Percentiles rank a stretch among this genome's conserved stretches.
phyloP scores from a whole-genome alignment of 2,888 invertebrate genomes.

The Atrina japonica region DNA sequence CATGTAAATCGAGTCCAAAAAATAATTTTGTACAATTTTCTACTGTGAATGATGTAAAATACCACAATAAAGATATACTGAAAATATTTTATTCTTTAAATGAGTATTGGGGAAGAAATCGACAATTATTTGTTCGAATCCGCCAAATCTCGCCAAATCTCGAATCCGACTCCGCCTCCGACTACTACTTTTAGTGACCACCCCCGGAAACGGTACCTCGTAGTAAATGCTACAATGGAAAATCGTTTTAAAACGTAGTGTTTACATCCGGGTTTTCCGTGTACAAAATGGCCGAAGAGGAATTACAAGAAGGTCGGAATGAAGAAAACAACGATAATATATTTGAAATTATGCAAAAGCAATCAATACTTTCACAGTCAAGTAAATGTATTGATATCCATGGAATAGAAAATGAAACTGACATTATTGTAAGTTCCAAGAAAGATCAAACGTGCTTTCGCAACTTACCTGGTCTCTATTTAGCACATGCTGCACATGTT shows the following conservation, averaged over 20 bases:
- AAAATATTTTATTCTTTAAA: no score
- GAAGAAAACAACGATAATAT: constrained; percentile 60
- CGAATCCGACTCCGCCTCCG: no score
- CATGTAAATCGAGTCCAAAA: no score
- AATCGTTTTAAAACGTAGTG: constrained; percentile 4
- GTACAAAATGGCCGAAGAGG: constrained; percentile 72
- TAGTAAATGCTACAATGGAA: neutral
- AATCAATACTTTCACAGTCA: constrained; percentile 30
- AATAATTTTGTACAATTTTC: no score
- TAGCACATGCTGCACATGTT: constrained; percentile 54
- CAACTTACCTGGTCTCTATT: constrained; percentile 68
- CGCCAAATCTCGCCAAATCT: no score
- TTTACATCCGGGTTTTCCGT: constrained; percentile 30
- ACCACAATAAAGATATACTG: no score
- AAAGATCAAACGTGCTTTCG: constrained; percentile 56
- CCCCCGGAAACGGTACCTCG: constrained; percentile 14
- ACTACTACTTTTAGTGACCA: no score
- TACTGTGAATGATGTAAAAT: no score
- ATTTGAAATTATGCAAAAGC: constrained; percentile 58
- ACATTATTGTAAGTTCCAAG: constrained; percentile 38
- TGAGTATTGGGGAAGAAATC: no score
- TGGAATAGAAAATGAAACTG: constrained; percentile 37
- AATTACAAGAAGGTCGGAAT: constrained; percentile 46
- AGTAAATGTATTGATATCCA: constrained; percentile 37
- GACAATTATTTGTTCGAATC: no score